Evolutionary conservation across 2,797 vertebrate genomes (phyloP), one percentile per base, ranked within the genome.

Genomic region (Hirundo rustica): DNA sequence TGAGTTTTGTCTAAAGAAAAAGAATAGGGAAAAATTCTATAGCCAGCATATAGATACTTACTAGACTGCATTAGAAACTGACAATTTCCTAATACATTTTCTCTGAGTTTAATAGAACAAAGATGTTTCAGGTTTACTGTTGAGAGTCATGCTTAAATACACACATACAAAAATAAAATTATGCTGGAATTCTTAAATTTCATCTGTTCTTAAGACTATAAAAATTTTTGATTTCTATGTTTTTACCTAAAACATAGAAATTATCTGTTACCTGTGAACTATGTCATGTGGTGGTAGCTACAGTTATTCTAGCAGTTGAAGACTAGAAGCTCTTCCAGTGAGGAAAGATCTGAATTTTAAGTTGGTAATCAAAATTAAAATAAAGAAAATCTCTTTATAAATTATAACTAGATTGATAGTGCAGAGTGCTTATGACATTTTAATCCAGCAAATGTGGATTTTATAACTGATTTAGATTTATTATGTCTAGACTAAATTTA

Each of bases 401-500:
- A 71, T 90, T 86, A 17, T 57, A 78, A 53, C 9, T 77, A 77
- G 36, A 86, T 64, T 60, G 48, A 81, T 74, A 71, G 32, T 9
- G 12, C 10, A 70, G 34, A 66, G 7, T 60, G 5, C 9, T 32
- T 19, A 32, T 60, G 38, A 72, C 23, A 74, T 67, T 83, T 94
- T 90, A 85, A 87, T 60, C 32, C 89, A 48, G 20, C 48, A 57
- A 84, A 93, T 85, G 53, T 34, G 17, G 30, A 54, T 74, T 90
- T 93, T 83, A 13, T 75, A 93, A 42, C 13, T 68, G 47, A 89
- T 74, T 88, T 80, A 73, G 47, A 89, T 81, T 70, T 67, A 82
- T 87, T 89, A 73, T n/a, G n/a, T 54, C 75, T 79, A 76, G 51
- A 55, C 64, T 73, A 80, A 93, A 86, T 88, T 67, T 80, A 80